A percentile compares a stretch with the other conserved stretches of the same genome.
Conservation (phyloP, 2,797 vertebrate genomes). For the Hyperoplus lanceolatus region DNA sequence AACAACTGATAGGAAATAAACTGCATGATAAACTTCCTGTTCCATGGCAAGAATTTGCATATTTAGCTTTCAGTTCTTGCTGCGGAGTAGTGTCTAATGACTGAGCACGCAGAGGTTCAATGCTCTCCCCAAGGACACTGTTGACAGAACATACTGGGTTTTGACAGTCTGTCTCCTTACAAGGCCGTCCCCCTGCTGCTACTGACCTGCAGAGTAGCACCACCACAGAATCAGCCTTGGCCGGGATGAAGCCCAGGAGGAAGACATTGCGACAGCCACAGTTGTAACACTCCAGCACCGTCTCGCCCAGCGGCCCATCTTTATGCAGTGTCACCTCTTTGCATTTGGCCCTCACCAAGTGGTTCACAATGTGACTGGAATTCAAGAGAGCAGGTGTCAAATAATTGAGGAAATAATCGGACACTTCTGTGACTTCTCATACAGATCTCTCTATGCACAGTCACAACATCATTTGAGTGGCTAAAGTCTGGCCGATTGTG, state of each 20-base stretch:
- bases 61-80: background rate
- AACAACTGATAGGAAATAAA: background rate
- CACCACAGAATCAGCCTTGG: constrained; percentile 95
- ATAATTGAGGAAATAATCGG: constrained; percentile 5
- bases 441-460: constrained; percentile 1
- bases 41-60: constrained; percentile 14
- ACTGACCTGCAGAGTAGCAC: constrained; percentile 95
- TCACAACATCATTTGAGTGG: background rate
- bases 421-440: background rate
- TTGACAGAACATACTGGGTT: background rate
- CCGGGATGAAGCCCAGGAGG: constrained; percentile 96
- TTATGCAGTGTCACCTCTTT: constrained; percentile 99
- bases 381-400: constrained; percentile 23
- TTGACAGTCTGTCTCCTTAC: background rate
- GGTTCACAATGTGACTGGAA: constrained; percentile 97
- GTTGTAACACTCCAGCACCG: constrained; percentile 96
- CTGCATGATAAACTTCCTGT: background rate
- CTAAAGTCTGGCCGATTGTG: background rate
- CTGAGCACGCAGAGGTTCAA: background rate
- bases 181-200: background rate
- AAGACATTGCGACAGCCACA: constrained; percentile 96
- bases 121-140: background rate
- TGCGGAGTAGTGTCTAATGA: background rate
- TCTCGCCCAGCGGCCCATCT: constrained; percentile 95
- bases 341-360: constrained; percentile 97